Conservation (phyloP, 2,888 invertebrate genomes). For the Philhelius pedissequus region DNA sequence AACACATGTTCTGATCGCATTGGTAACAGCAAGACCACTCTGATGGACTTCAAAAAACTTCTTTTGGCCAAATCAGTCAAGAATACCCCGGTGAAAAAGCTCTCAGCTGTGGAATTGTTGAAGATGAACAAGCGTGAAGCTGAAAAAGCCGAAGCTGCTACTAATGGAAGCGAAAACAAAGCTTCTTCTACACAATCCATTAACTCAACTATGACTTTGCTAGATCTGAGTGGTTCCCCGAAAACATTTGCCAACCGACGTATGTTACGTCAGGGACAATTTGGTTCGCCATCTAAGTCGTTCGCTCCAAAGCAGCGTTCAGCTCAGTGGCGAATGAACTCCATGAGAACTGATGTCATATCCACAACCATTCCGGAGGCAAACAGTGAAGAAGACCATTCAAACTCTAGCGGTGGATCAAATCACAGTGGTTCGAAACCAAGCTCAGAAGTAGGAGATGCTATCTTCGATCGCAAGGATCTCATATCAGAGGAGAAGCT, state of each 20-base stretch:
- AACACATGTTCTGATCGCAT: slow-evolving; percentile 84
- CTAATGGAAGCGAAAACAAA: slow-evolving; percentile 32
- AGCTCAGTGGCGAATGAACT: slow-evolving; percentile 80
- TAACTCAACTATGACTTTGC: slow-evolving; percentile 82
- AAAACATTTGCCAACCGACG: slow-evolving; percentile 85
- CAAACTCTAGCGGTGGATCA: slow-evolving; percentile 82
- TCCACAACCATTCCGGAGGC: slow-evolving; percentile 93
- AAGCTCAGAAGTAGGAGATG: slow-evolving; percentile 76
- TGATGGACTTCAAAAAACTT: slow-evolving; percentile 90
- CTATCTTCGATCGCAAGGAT: slow-evolving; percentile 55
- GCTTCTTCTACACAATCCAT: slow-evolving; percentile 64
- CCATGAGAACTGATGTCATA: slow-evolving; percentile 89
- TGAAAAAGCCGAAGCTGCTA: slow-evolving; percentile 68
- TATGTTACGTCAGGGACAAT: slow-evolving; percentile 80
- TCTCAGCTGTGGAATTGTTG: slow-evolving; percentile 89
- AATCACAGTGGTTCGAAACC: slow-evolving; percentile 80
- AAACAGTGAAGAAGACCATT: slow-evolving; percentile 86
- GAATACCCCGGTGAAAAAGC: slow-evolving; percentile 81
- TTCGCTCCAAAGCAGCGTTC: slow-evolving; percentile 81
- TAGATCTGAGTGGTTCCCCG: slow-evolving; percentile 86
- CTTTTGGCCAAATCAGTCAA: slow-evolving; percentile 88
- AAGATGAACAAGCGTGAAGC: slow-evolving; percentile 80
- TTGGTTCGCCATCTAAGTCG: slow-evolving; percentile 81
- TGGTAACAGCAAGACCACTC: slow-evolving; percentile 86
- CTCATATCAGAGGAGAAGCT: slow-evolving; percentile 72